Evolutionary conservation across 1,140 invertebrate species (phyloP), one percentile per base, ranked within the genome.

Genomic region (Caenorhabditis briggsae): DNA sequence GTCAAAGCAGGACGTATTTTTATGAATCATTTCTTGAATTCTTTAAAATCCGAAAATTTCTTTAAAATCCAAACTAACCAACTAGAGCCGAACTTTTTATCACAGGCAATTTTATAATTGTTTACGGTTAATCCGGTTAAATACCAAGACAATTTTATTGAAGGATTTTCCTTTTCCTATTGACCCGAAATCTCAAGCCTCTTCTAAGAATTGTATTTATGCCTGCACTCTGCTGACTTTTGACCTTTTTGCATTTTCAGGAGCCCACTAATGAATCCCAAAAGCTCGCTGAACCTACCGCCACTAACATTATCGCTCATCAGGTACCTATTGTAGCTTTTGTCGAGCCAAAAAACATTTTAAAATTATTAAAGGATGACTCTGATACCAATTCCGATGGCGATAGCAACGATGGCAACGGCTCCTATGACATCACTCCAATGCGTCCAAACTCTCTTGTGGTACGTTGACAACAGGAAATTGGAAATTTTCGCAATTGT

Each of bases 201-300:
- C 33, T 3, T 3, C 33, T 33, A 33, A 33, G 33, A 33, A 33
- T 33, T 33, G n/a, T n/a, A n/a, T n/a, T n/a, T n/a, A n/a, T 33
- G 33, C 33, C 33, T 33, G 33, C 33, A 33, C 33, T 33, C 3
- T 33, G 33, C 33, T 33, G 1, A 33, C 3, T 33, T 33, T 33
- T 33, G 1, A 41, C n/a, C n/a, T 46, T 78, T n/a, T n/a, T 53
- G 70, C 46, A 50, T 23, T 78, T 64, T 78, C 70, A 78, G 70
- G 70, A 78, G 70, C 70, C 70, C 70, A 78, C 70, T 78, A 78
- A 78, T 78, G 70, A 78, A 46, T 23, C 70, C 46, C 70, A 78
- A 78, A 78, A 78, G 70, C 70, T 78, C n/a, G n/a, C 70, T 14
- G 70, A 78, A 78, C 70, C 70, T 25, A 50, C 46, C 70, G 70